Evolutionary conservation across 2,113 vertebrate genomes (phyloP).

Genomic region (Ammodramus savannarum): DNA sequence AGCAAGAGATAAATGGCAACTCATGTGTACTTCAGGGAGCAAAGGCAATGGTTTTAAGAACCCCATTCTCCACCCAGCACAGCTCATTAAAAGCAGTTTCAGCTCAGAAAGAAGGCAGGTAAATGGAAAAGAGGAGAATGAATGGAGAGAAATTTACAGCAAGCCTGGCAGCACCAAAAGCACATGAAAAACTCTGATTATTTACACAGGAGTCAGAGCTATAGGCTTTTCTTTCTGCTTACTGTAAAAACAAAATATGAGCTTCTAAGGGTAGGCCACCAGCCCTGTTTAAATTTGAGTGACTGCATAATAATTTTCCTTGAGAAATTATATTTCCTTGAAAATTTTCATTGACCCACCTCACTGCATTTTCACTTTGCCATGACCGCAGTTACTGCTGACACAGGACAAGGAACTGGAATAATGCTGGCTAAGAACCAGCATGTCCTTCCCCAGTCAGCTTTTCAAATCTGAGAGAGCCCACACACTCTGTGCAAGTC

Average conservation of each 20-base stretch:
- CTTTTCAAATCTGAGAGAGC: not conserved
- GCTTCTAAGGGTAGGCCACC: not conserved
- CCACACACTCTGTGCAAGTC: not conserved
- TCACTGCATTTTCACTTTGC: not conserved
- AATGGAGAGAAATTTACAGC: not conserved
- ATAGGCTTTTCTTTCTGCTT: not conserved
- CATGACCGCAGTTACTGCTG: not conserved
- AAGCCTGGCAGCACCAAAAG: conserved; percentile 43
- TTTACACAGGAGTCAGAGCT: not conserved
- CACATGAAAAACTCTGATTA: not conserved
- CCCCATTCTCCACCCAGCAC: conserved; percentile 3
- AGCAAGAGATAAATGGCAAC: not conserved
- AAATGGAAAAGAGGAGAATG: conserved; percentile 43
- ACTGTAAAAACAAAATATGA: not conserved
- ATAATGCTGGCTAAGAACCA: not conserved
- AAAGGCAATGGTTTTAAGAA: conserved; percentile 17
- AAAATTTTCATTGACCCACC: not conserved
- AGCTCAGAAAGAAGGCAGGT: conserved; percentile 60
- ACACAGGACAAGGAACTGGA: not conserved
- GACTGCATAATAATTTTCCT: not conserved
- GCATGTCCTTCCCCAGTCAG: not conserved
- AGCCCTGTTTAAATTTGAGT: not conserved
- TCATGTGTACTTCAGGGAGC: not conserved
- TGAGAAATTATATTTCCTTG: too few species aligned
- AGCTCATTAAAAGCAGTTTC: conserved; percentile 9